Base-by-base conservation (phyloP, 2,888 invertebrate species). In the Diplolepis rosae region DNA sequence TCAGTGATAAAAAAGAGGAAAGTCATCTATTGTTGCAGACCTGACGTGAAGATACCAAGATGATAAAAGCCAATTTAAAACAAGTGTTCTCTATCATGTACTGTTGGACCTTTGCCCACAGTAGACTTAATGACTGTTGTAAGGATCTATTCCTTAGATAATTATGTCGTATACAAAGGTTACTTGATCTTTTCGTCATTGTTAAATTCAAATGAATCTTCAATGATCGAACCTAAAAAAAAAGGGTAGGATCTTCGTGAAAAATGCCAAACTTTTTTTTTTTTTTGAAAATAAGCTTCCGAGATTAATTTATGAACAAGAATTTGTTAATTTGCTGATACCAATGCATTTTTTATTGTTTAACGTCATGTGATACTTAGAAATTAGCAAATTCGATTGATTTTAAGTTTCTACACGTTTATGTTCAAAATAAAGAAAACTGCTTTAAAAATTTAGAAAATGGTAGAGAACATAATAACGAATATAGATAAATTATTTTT, bases 101-200 rank as follows among this genome's bases (percentile, higher is more conserved):
- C 22, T 35, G 22, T 35, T 32, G 56, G 35, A 56, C 32, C 56
- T 35, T 35, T 56, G 4, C 28, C 28, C 15, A 35, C 56, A 35
- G 32, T 48, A 48, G 48, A 56, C 5, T 24, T 56, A 11, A 56
- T 18, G 56, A 35, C 56, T 39, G 6, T 27, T 61, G 61, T 24
- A 61, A 42, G 35, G 4, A 61, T 61, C 61, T 39, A 39, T 61
- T 61, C 18, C 35, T 56, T 39, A 56, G 35, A 22, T 56, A 24
- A 32, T 56, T 56, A 22, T 32, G 22, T 52, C 30, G 9, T 32
- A 30, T 11, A 39, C 11, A 27, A 39, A 61, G 24, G 24, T 9
- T 61, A 42, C 39, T 27, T 61, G 27, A 39, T 30, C 35, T 56
- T 22, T 56, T 5, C 9, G 6, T 24, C 24, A 24, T 24, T n/a